Evolutionary conservation across 2,888 invertebrate genomes (phyloP).

Genomic region (Sinodicranocentrus sp.): DNA sequence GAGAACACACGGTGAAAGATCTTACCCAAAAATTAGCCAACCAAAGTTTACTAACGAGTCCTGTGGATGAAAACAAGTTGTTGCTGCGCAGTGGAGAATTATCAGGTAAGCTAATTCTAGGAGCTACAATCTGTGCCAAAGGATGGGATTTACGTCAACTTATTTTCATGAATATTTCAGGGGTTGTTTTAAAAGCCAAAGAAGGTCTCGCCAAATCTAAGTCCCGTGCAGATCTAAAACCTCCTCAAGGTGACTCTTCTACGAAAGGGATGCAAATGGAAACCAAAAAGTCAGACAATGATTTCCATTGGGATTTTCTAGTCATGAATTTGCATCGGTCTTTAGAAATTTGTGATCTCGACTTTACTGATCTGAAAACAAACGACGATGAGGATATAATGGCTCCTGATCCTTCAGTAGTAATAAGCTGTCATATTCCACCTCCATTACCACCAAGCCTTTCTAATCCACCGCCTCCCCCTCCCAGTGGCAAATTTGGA

Average conservation of each 20-base stretch:
- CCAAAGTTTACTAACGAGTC: slow-evolving; percentile 82
- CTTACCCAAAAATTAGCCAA: slow-evolving; percentile 90
- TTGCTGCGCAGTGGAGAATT: slow-evolving; percentile 75
- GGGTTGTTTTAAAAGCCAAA: slow-evolving; percentile 95
- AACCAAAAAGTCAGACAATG: slow-evolving; percentile 88
- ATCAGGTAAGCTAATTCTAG: slow-evolving; percentile 66
- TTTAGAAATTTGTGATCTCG: slow-evolving; percentile 84
- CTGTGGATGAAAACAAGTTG: slow-evolving; percentile 78
- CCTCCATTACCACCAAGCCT: slow-evolving; percentile 77
- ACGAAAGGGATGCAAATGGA: slow-evolving; percentile 68
- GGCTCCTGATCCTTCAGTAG: slow-evolving; percentile 80
- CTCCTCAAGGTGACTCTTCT: slow-evolving; percentile 57
- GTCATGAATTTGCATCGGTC: slow-evolving; percentile 83
- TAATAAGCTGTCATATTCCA: slow-evolving; percentile 78
- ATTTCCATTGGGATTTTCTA: slow-evolving; percentile 96
- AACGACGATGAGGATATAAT: slow-evolving; percentile 92
- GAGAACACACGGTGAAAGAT: slow-evolving; percentile 93
- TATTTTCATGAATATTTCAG: slow-evolving; percentile 83
- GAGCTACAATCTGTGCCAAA: too few relatives aligned
- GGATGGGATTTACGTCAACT: not conserved
- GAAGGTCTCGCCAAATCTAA: slow-evolving; percentile 93
- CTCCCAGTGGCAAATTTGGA: slow-evolving; percentile 78
- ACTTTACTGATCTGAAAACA: slow-evolving; percentile 94
- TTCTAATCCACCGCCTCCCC: slow-evolving; percentile 78
- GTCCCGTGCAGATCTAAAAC: slow-evolving; percentile 86